These are phyloP conservation scores for Lasioglossum villosulum DNA, from an alignment of 2,888 invertebrate genomes.

Conservation along the genomic window DNA sequence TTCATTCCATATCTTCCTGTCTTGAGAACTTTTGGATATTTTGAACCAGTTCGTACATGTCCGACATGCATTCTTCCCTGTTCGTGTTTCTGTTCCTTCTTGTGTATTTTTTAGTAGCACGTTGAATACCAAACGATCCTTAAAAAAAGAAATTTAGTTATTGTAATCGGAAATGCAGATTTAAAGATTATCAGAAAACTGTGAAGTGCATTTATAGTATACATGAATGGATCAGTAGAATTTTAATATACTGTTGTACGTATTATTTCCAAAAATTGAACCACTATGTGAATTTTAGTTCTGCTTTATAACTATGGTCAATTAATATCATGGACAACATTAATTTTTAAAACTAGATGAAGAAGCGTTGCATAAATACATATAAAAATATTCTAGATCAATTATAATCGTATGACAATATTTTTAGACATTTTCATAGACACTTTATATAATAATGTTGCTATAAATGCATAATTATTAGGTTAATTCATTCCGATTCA, in stretches of 20 bases:
- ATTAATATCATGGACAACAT: too few relatives aligned
- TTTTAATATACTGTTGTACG: background rate
- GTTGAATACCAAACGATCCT: background rate
- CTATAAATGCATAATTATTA: too few relatives aligned
- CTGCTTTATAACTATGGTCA: background rate
- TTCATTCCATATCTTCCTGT: background rate
- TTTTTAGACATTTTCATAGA: too few relatives aligned
- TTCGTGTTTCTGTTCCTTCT: background rate
- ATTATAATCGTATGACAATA: too few relatives aligned
- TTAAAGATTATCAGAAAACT: background rate
- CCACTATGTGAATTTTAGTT: background rate
- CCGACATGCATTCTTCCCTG: background rate
- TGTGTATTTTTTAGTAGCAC: background rate
- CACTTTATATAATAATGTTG: too few relatives aligned
- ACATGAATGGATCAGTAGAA: background rate
- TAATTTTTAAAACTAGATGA: too few relatives aligned
- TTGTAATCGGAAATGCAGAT: background rate
- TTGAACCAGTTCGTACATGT: background rate
- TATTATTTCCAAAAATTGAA: background rate
- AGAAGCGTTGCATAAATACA: too few relatives aligned
- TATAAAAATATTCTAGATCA: too few relatives aligned
- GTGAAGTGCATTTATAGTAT: too few relatives aligned
- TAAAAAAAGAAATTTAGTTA: background rate
- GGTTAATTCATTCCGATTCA: too few relatives aligned
- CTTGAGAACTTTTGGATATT: background rate